A percentile compares a stretch with the other conserved stretches of the same genome.
These are phyloP conservation scores for Urocolius indicus DNA, from an alignment of 2,113 vertebrate genomes.

Conservation along the genomic window DNA sequence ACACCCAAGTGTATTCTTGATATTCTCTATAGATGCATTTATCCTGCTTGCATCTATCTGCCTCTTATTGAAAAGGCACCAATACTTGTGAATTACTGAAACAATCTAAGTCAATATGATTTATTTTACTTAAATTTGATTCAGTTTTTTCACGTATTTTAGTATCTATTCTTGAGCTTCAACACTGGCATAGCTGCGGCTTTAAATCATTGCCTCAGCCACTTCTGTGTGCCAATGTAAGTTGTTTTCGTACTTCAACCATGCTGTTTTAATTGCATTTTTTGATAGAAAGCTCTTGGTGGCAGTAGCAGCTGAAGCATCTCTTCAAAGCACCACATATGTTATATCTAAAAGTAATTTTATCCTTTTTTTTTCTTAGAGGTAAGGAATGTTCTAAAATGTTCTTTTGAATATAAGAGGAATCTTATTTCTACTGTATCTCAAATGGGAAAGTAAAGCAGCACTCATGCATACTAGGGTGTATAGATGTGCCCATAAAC, in stretches of 20 bases:
- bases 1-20: neutral
- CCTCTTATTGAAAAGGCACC: neutral
- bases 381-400: neutral
- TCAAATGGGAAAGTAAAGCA: neutral
- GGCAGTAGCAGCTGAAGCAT: conserved; percentile 70
- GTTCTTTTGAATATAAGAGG: neutral
- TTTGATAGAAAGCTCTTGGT: conserved; percentile 64
- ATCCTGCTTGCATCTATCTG: neutral
- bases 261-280: conserved; percentile 55
- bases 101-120: neutral
- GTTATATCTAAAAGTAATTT: neutral
- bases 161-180: conserved; percentile 73
- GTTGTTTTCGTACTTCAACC: conserved; percentile 60
- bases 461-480: neutral
- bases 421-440: neutral
- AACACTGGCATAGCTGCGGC: conserved; percentile 71
- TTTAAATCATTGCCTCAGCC: conserved; percentile 76
- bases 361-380: conserved; percentile 4
- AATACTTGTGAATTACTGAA: neutral
- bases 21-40: neutral
- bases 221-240: conserved; percentile 75
- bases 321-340: conserved; percentile 62
- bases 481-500: neutral
- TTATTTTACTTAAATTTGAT: conserved; percentile 41
- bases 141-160: conserved; percentile 52